Conservation (phyloP, 2,113 vertebrate species). For the Bubo scandiacus region DNA sequence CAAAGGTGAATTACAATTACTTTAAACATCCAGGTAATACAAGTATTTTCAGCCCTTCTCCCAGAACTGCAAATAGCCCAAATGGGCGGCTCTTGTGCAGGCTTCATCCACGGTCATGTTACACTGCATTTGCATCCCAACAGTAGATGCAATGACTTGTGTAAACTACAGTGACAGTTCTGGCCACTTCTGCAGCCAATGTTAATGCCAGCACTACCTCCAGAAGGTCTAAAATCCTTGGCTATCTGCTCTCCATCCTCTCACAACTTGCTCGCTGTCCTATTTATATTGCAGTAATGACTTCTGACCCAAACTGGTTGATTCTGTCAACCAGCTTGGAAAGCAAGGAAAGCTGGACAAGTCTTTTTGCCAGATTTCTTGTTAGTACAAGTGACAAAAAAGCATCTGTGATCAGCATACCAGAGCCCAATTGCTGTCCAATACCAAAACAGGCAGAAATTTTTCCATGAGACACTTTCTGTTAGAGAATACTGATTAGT, state of each 20-base stretch:
- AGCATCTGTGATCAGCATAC: not conserved
- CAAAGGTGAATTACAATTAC: not conserved
- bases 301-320: not conserved
- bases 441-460: not conserved
- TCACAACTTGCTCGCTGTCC: not conserved
- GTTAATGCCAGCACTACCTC: not conserved
- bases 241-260: not conserved
- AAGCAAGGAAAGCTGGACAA: not conserved
- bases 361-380: not conserved
- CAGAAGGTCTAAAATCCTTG: not conserved
- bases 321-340: not conserved
- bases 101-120: rapidly evolving
- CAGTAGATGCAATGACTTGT: rapidly evolving
- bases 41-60: not conserved
- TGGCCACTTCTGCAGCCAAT: not conserved
- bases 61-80: not conserved
- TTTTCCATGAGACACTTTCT: not conserved
- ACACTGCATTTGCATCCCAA: not conserved
- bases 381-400: not conserved
- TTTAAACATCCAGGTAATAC: not conserved
- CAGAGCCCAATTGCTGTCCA: not conserved
- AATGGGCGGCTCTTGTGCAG: not conserved
- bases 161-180: not conserved
- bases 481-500: not conserved
- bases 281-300: not conserved